Percentiles rank a stretch among this genome's conserved stretches.
These are phyloP conservation scores for Climacteris rufus DNA, from an alignment of 2,113 vertebrate species.

Conservation along the genomic window DNA sequence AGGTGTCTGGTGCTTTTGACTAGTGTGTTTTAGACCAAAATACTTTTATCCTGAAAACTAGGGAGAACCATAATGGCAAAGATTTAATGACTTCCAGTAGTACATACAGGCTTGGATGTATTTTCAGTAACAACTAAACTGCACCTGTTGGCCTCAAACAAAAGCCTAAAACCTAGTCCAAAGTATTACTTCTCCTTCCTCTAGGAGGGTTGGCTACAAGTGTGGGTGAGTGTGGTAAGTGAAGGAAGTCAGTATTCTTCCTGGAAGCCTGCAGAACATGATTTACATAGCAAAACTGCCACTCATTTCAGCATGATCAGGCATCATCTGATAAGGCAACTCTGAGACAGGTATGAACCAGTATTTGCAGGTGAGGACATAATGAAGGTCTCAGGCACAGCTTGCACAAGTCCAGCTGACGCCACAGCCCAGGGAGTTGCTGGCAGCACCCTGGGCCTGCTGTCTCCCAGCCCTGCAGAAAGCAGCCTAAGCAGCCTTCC, in stretches of 20 bases:
- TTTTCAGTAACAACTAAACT: neutral
- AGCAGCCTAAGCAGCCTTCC: neutral
- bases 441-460: neutral
- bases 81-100: neutral
- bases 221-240: fast-evolving
- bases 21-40: neutral
- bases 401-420: neutral
- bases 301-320: constrained; percentile 7
- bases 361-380: constrained; percentile 6
- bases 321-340: constrained; percentile 24
- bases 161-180: neutral
- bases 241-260: neutral
- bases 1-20: neutral
- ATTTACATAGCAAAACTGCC: constrained; percentile 18
- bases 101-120: neutral
- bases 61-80: neutral
- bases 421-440: neutral
- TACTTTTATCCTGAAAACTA: neutral
- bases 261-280: neutral
- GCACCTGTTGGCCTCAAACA: fast-evolving
- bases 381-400: neutral
- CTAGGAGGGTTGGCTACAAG: neutral
- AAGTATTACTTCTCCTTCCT: neutral
- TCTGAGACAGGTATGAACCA: constrained; percentile 28
- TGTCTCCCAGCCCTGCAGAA: neutral